These are phyloP conservation scores for Alethe castanea DNA, from an alignment of 2,113 vertebrate genomes.

Conservation along the genomic window DNA sequence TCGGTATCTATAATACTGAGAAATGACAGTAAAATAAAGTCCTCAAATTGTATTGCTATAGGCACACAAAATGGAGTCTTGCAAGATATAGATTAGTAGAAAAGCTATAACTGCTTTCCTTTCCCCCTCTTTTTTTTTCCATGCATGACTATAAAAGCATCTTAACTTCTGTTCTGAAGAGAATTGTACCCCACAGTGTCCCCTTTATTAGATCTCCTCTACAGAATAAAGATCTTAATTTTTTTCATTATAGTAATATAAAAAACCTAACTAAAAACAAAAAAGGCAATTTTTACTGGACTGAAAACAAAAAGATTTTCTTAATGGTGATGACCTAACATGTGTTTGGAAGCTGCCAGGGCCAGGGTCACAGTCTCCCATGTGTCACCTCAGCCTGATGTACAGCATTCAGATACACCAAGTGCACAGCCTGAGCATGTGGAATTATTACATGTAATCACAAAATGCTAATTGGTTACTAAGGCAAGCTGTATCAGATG, in stretches of 20 bases:
- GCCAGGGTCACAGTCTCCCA: not conserved
- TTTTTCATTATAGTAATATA: not conserved
- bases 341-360: not conserved
- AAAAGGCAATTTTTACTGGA: not conserved
- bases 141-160: not conserved
- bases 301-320: not conserved
- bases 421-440: not conserved
- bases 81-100: not conserved
- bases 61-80: not conserved
- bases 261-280: accelerated
- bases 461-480: not conserved
- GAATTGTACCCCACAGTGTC: not conserved
- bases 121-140: not conserved
- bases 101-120: not conserved
- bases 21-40: not conserved
- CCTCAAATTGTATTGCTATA: not conserved
- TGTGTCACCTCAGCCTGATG: not conserved
- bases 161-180: not conserved
- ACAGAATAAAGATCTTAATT: not conserved
- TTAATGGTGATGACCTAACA: not conserved
- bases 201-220: not conserved
- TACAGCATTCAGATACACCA: not conserved
- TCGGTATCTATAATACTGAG: not conserved
- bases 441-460: not conserved
- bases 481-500: not conserved